A percentile compares a stretch with the other conserved stretches of the same genome.
Conservation (phyloP, 2,888 invertebrate species). For the Romanomermis culicivorax region DNA sequence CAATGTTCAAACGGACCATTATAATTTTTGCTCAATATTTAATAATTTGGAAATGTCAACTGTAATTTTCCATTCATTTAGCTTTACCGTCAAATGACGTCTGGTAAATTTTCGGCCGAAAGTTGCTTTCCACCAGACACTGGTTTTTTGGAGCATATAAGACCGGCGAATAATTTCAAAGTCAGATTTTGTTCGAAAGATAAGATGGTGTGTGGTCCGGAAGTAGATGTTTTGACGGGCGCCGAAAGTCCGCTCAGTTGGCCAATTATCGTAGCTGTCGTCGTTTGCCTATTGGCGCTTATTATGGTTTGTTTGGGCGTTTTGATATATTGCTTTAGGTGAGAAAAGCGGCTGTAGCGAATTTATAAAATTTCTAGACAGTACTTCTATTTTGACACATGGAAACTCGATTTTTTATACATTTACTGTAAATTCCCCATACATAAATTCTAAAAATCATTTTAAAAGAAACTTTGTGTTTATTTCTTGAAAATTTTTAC, state of each 20-base stretch:
- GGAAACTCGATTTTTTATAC: too few species aligned
- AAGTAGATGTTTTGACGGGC: background rate
- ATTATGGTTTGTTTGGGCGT: background rate
- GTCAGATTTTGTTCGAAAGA: background rate
- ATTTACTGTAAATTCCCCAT: too few species aligned
- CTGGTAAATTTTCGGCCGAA: background rate
- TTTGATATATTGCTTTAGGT: constrained; percentile 5
- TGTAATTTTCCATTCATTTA: too few species aligned
- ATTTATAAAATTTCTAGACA: too few species aligned
- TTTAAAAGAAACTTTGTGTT: too few species aligned
- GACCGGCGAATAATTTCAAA: constrained; percentile 1
- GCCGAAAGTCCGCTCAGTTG: background rate
- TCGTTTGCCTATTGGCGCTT: background rate
- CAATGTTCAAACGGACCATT: too few species aligned
- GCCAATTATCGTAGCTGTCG: background rate
- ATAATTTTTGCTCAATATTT: too few species aligned
- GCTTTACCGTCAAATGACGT: background rate
- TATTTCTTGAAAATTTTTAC: too few species aligned
- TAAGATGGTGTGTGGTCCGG: background rate
- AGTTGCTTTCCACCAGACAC: background rate
- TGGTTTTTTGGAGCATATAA: background rate
- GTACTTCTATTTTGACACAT: too few species aligned
- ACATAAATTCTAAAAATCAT: too few species aligned
- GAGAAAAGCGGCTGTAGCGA: too few species aligned
- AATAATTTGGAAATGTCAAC: too few species aligned